Percentiles rank a stretch among this genome's conserved stretches.
phyloP scores from a whole-genome alignment of 2,113 vertebrate species.

The Rhinoderma darwinii region DNA sequence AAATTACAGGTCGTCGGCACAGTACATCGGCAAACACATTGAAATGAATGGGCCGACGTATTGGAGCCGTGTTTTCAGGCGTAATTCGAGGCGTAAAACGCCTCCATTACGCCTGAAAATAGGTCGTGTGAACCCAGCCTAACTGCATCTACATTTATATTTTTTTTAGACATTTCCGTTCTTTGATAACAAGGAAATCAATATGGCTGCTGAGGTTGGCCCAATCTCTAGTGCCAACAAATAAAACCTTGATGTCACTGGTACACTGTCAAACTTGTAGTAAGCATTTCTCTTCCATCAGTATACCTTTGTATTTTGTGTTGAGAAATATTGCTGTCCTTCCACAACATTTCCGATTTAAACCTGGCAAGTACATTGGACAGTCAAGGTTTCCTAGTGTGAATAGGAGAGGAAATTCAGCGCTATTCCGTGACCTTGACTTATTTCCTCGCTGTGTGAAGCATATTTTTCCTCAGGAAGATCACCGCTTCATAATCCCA shows the following conservation, averaged over 20 bases:
- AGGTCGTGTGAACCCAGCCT: too few relatives aligned
- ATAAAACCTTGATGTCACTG: constrained; percentile 6
- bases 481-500: constrained; percentile 61
- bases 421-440: constrained; percentile 60
- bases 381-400: constrained; percentile 63
- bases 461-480: constrained; percentile 64
- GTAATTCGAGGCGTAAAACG: too few relatives aligned
- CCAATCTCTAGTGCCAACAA: neutral
- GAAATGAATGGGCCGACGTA: too few relatives aligned
- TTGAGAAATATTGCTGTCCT: constrained; percentile 2
- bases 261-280: neutral
- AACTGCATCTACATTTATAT: too few relatives aligned
- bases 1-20: too few relatives aligned
- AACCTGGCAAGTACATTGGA: constrained; percentile 56
- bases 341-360: constrained; percentile 63
- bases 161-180: neutral
- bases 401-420: constrained; percentile 60
- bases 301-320: constrained; percentile 46
- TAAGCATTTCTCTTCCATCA: constrained; percentile 21
- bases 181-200: constrained; percentile 9
- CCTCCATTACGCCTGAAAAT: too few relatives aligned
- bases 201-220: neutral
- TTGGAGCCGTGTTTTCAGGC: too few relatives aligned
- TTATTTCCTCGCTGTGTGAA: constrained; percentile 64
- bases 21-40: too few relatives aligned